phyloP scores from a whole-genome alignment of 2,797 vertebrate genomes.

The Hippoglossus hippoglossus region DNA sequence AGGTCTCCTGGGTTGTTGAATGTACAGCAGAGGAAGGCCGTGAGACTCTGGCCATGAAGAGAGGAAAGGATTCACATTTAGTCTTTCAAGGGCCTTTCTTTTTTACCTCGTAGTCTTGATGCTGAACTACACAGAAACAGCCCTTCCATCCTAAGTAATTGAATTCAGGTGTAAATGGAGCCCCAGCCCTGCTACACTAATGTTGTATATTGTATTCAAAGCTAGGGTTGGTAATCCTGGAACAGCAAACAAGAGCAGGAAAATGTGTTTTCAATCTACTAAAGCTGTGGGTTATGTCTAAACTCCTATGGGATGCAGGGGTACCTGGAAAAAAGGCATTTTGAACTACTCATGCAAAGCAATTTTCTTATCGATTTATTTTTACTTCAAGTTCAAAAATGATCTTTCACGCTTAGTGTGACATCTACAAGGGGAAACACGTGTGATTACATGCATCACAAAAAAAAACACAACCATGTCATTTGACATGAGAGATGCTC shows the following conservation, averaged over 20 bases:
- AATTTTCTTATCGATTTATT: background rate
- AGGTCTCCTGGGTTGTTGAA: slow-evolving; percentile 10
- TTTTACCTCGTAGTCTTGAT: background rate
- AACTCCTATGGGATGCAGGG: no score
- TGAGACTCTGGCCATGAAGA: background rate
- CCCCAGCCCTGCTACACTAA: background rate
- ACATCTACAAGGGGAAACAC: no score
- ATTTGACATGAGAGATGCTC: background rate
- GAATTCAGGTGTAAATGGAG: slow-evolving; percentile 1
- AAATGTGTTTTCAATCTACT: no score
- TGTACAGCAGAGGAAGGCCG: slow-evolving; percentile 8
- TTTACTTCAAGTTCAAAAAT: background rate
- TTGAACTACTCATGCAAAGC: no score
- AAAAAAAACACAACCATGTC: no score
- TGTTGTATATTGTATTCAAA: slow-evolving; percentile 5
- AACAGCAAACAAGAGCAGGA: no score
- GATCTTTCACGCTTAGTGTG: background rate
- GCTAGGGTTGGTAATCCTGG: no score
- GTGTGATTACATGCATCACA: no score
- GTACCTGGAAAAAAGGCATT: no score
- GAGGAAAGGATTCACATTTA: background rate
- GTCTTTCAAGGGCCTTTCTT: slow-evolving; percentile 3
- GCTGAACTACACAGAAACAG: slow-evolving; percentile 7
- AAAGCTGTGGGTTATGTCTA: no score
- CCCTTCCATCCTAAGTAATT: background rate